phyloP scores from a whole-genome alignment of 2,888 invertebrate genomes.

The Cephalotes varians region DNA sequence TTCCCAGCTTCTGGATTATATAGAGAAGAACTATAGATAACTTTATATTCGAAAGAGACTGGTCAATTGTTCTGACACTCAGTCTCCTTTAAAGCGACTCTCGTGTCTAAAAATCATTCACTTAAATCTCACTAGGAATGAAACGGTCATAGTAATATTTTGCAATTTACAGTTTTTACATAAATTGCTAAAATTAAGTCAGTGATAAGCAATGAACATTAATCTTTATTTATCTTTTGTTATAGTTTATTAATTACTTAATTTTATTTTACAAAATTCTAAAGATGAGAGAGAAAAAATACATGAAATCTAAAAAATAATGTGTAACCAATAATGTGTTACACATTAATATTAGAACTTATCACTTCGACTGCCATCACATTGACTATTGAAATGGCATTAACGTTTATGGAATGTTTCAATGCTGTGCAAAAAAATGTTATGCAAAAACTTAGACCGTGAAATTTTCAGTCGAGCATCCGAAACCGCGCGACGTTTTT shows the following conservation, averaged over 20 bases:
- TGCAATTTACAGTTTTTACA: background rate
- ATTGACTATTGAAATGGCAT: background rate
- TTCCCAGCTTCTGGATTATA: conserved; percentile 64
- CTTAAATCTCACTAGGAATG: background rate
- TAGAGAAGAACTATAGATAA: conserved; percentile 57
- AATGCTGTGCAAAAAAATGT: background rate
- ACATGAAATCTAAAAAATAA: background rate
- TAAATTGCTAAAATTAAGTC: background rate
- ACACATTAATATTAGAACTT: background rate
- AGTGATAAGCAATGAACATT: background rate
- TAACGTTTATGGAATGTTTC: background rate
- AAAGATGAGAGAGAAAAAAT: background rate
- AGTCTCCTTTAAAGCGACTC: conserved; percentile 1
- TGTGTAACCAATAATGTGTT: background rate
- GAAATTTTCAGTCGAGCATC: conserved; percentile 1
- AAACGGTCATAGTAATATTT: background rate
- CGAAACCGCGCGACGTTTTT: conserved; percentile 41
- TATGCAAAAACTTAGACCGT: background rate
- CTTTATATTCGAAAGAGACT: conserved; percentile 59
- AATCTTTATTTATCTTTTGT: background rate
- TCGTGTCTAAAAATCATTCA: background rate
- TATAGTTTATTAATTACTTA: background rate
- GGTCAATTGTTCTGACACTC: background rate
- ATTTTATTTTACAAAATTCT: background rate
- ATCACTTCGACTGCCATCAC: background rate